Percentiles rank a stretch among this genome's conserved stretches.
phyloP scores from a whole-genome alignment of 2,113 vertebrate species.

The Pelecanoides urinatrix region DNA sequence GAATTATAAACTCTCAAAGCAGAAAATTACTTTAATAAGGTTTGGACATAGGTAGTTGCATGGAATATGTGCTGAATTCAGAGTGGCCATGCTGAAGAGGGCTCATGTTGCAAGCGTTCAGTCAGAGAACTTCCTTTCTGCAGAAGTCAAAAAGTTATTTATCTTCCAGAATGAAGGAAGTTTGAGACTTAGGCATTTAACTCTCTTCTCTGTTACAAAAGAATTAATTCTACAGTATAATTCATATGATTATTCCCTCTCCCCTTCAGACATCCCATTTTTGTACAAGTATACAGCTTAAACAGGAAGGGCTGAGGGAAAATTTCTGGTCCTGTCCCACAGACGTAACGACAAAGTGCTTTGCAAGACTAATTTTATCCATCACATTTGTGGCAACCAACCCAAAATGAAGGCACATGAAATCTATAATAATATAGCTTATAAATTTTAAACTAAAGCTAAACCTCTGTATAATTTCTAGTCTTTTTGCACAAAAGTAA shows the following conservation, averaged over 20 bases:
- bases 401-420: slow-evolving; percentile 65
- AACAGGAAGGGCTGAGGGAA: neutral
- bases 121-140: neutral
- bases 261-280: neutral
- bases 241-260: neutral
- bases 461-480: slow-evolving; percentile 12
- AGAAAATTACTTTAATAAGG: neutral
- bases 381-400: slow-evolving; percentile 30
- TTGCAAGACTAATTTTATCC: slow-evolving; percentile 9
- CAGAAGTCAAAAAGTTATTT: neutral
- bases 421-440: slow-evolving; percentile 9
- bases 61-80: neutral
- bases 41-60: neutral
- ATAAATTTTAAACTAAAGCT: slow-evolving; percentile 30
- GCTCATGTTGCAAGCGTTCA: neutral
- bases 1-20: neutral
- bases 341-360: slow-evolving; percentile 15
- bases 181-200: neutral
- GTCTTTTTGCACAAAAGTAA: neutral
- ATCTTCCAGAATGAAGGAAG: neutral
- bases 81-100: neutral
- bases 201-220: neutral
- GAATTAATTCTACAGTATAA: neutral
- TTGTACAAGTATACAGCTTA: slow-evolving; percentile 1
- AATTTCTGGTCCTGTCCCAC: neutral